Evolutionary conservation across 2,797 vertebrate genomes (phyloP), one percentile per base, ranked within the genome.

Genomic region (Anomalospiza imberbis): DNA sequence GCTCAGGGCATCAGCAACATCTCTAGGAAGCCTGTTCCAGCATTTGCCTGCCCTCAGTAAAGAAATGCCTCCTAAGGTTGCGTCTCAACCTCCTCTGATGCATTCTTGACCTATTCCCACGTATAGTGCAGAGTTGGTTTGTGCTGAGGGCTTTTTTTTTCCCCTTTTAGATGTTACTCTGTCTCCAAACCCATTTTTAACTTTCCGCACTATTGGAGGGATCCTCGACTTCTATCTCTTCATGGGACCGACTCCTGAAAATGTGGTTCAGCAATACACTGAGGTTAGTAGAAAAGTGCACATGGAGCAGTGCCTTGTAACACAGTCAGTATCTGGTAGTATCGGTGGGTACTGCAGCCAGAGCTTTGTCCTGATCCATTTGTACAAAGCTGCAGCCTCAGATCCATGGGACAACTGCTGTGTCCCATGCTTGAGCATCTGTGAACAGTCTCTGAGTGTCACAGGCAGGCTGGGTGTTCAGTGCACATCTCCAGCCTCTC

Each of bases 191-290:
- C 96, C 95, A 34, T 95, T 95, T 63, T 20, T 97, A 76, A 96
- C 90, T 79, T 97, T 97, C 94, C 84, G 79, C 38, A 94, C 91
- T 13, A 87, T 93, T 82, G 95, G 97, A 91, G 94, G 96, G 24
- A 57, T 97, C 57, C 86, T 96, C 0, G 94, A 97, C 71, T 97
- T 97, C 93, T 95, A 90, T 19, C 11, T 97, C 57, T 97, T 97
- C 90, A 55, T 96, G 74, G 95, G 96, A 57, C 93, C 93, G 0
- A 95, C 91, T 45, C 95, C 94, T 0, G 93, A 97, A 86, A 96
- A 92, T 0, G 85, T 97, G 22, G 20, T 96, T 70, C 96, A 97
- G 89, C 89, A 97, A 14, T 96, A 95, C 75, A 97, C 90, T 34
- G 94, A 97, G 92, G 95, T 94, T 10, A 91, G 94, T 79, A 42